Evolutionary conservation across 1,140 invertebrate species (phyloP), one percentile per base, ranked within the genome.

Genomic region (Triops cancriformis): DNA sequence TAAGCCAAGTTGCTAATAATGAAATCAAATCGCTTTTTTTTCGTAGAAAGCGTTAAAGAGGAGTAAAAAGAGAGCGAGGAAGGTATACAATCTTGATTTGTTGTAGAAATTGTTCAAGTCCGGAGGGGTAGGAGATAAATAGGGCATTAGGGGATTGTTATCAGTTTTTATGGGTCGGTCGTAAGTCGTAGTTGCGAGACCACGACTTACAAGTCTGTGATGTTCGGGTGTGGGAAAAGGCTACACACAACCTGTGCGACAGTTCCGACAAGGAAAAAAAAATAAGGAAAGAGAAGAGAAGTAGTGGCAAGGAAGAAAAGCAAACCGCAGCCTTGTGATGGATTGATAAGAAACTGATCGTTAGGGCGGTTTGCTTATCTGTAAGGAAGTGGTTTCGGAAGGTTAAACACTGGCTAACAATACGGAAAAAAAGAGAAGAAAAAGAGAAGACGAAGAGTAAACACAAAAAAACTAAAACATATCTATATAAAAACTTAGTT

Each of bases 341-440:
- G 51, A 64, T 64, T 64, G 51, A 64, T 64, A 64, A 37, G 31
- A 37, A 45, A 64, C 51, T 64, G 51, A 64, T 64, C 51, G 51
- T 23, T 23, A 64, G 51, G 51, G 31, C 31, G 31, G 31, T 37
- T 37, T 64, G 14, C 10, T 64, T 64, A 64, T 64, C 51, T 18
- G 18, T 23, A 4, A 23, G 51, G 14, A 64, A 64, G 51, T 64
- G 51, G 51, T 64, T 64, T 64, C 23, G 51, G 51, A 23, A 64
- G 51, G 51, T 64, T 64, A 64, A 64, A 64, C 14, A 64, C 51
- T 12, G 7, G 31, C 31, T 37, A 37, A 37, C 31, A 37, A 37
- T 37, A 37, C 31, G 7, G 31, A 37, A 37, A 37, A 37, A 37
- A 37, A 7, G 31, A 37, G 7, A 37, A 37, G 31, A 37, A 37